Base-by-base conservation (phyloP, 2,888 invertebrate species). In the Ganaspis brasiliensis region DNA sequence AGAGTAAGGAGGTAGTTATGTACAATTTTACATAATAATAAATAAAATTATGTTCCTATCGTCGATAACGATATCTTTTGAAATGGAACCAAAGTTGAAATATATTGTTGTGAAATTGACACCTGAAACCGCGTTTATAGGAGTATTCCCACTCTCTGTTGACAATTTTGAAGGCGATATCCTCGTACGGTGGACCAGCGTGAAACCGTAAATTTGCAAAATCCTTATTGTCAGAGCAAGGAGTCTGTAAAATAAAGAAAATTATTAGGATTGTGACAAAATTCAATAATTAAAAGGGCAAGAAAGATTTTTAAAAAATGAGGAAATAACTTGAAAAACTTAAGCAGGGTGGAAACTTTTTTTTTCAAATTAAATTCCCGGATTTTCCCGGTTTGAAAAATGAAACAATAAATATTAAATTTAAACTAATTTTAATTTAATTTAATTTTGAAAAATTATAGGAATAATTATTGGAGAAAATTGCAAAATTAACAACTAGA, bases 1-100 rank as follows among this genome's bases (percentile, higher is more conserved):
- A n/a, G n/a, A n/a, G n/a, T n/a, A n/a, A n/a, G n/a, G n/a, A n/a
- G n/a, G n/a, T n/a, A n/a, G n/a, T n/a, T 67, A 67, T 67, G n/a
- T 67, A 67, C 67, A 67, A 40, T 2, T 24, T 21, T 79, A 78
- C 24, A 81, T 73, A 76, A 73, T 49, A 77, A 79, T 31, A 75
- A 49, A 70, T 77, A 72, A n/a, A n/a, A 24, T 16, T 10, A 74
- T 26, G 31, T 63, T 3, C 75, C 91, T 92, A 97, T 89, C 97
- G 94, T 72, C 99, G 94, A 92, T 99, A 99, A 81, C 99, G 94
- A 91, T 99, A 99, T 84, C 99, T 93, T 92, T 99, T 99, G 93
- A 99, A 99, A 91, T 99, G 99, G 92, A 99, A 99, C 99, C 99
- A 99, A 49, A 99, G 93, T 91, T 99, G 99, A 91, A 99, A 99